These are phyloP conservation scores for Petroica traversi DNA, from an alignment of 2,113 vertebrate species.

Conservation along the genomic window DNA sequence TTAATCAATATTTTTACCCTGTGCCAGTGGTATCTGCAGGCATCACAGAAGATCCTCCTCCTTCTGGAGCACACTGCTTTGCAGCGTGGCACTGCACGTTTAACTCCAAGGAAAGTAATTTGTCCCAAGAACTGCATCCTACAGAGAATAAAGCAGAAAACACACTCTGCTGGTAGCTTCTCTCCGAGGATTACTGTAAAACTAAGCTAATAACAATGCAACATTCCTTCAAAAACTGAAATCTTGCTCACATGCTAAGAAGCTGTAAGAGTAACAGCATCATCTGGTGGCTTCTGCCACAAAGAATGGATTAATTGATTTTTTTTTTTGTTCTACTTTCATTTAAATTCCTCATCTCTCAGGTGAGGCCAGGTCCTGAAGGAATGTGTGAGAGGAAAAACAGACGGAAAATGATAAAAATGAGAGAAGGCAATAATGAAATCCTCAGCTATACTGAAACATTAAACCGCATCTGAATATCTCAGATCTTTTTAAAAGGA, in stretches of 20 bases:
- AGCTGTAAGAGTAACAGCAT: slow-evolving; percentile 67
- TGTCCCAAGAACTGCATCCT: slow-evolving; percentile 23
- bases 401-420: slow-evolving; percentile 31
- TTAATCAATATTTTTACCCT: too few relatives aligned
- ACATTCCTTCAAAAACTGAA: slow-evolving; percentile 54
- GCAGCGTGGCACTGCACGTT: background rate
- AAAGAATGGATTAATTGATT: slow-evolving; percentile 63
- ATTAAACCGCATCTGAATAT: slow-evolving; percentile 16
- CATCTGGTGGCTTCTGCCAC: slow-evolving; percentile 63
- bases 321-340: slow-evolving; percentile 41
- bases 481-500: slow-evolving; percentile 48
- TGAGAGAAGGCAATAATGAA: slow-evolving; percentile 10
- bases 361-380: slow-evolving; percentile 41
- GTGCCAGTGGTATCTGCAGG: background rate
- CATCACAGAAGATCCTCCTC: background rate
- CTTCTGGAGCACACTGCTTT: background rate
- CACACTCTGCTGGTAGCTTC: slow-evolving; percentile 20
- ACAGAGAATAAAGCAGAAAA: slow-evolving; percentile 34
- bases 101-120: background rate
- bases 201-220: slow-evolving; percentile 56
- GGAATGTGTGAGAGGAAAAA: slow-evolving; percentile 23
- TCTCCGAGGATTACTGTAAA: slow-evolving; percentile 58
- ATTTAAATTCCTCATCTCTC: slow-evolving; percentile 47
- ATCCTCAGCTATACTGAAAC: background rate
- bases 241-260: slow-evolving; percentile 59